Conservation (phyloP, 2,113 vertebrate species). For the Scartelaos histophorus region DNA sequence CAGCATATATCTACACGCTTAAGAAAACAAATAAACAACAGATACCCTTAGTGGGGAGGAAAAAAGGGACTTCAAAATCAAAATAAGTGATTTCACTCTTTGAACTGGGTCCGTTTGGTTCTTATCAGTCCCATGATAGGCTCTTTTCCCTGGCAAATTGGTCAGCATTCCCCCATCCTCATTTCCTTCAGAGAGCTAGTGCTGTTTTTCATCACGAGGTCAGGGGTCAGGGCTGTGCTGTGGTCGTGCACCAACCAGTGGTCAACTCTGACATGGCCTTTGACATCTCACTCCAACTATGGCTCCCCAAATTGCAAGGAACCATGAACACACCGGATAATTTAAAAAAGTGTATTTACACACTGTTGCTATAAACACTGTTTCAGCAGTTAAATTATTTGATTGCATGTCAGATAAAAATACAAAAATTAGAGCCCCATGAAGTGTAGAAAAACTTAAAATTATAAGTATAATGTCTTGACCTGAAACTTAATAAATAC, state of each 20-base stretch:
- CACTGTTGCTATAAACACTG: background rate
- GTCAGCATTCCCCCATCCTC: slow-evolving; percentile 40
- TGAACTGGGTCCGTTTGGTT: slow-evolving; percentile 65
- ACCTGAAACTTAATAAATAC: no score
- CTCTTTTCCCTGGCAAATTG: slow-evolving; percentile 54
- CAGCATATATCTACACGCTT: slow-evolving; percentile 21
- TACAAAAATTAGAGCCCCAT: no score
- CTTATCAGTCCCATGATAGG: slow-evolving; percentile 64
- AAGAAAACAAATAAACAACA: slow-evolving; percentile 55
- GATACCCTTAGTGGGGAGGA: slow-evolving; percentile 24
- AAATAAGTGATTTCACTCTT: slow-evolving; percentile 57
- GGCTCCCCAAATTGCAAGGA: background rate
- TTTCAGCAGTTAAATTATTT: background rate
- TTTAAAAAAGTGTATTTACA: background rate
- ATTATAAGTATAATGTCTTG: no score
- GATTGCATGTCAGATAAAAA: background rate
- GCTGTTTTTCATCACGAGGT: slow-evolving; percentile 70
- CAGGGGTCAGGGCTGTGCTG: slow-evolving; percentile 43
- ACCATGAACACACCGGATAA: background rate
- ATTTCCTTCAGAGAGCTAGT: slow-evolving; percentile 57
- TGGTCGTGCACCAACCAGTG: slow-evolving; percentile 11
- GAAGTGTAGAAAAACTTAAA: no score
- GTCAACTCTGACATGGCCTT: slow-evolving; percentile 7
- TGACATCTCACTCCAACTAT: background rate
- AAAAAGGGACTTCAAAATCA: slow-evolving; percentile 46